Conservation (phyloP, 1,140 invertebrate species). For the Lasioglossum albipes region DNA sequence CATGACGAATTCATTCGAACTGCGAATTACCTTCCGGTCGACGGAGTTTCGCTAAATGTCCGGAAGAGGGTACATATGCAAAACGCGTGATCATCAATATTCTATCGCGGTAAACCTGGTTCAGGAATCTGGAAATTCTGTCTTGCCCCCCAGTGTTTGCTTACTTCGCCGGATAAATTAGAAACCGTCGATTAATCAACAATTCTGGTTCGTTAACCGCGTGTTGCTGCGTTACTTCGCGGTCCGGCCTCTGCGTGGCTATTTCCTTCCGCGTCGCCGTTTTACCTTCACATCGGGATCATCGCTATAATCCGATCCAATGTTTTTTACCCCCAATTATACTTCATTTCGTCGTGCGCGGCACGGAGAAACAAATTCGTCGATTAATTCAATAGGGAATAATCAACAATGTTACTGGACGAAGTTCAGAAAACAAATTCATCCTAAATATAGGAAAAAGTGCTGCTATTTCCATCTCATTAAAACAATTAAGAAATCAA, state of each 20-base stretch:
- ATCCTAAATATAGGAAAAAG: too few relatives aligned
- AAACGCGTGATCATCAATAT: conserved; percentile 63
- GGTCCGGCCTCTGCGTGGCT: too few relatives aligned
- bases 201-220: conserved; percentile 47
- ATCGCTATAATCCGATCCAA: neutral
- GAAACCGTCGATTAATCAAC: conserved; percentile 52
- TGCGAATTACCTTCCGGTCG: conserved; percentile 62
- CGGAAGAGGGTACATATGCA: conserved; percentile 58
- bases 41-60: conserved; percentile 61
- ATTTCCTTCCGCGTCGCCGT: neutral
- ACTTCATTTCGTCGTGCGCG: too few relatives aligned
- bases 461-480: too few relatives aligned
- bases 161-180: conserved; percentile 48
- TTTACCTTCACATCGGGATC: neutral
- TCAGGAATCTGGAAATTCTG: conserved; percentile 57
- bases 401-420: too few relatives aligned
- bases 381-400: too few relatives aligned
- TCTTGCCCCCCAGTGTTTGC: conserved; percentile 46
- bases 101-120: conserved; percentile 56
- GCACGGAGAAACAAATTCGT: too few relatives aligned
- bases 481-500: too few relatives aligned
- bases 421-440: too few relatives aligned
- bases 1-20: conserved; percentile 63
- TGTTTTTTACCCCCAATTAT: too few relatives aligned
- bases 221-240: neutral